phyloP scores from a whole-genome alignment of 2,797 vertebrate species.

The Cyprinodon diabolis region DNA sequence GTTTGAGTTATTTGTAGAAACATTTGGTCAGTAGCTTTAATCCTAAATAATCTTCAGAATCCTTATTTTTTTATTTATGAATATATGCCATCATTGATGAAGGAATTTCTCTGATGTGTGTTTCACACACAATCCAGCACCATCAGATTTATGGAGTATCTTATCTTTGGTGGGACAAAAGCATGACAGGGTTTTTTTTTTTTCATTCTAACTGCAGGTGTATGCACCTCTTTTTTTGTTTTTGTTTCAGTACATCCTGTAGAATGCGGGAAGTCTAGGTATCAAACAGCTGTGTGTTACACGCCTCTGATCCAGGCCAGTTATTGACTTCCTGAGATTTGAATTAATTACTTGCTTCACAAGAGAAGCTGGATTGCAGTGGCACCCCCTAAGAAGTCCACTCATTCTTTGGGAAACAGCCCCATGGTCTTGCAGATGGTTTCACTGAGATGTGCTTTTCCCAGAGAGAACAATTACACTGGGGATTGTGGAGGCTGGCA shows the following conservation, averaged over 20 bases:
- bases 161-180: conserved; percentile 19
- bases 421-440: conserved; percentile 87
- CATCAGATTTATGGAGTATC: conserved; percentile 52
- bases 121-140: conserved; percentile 31
- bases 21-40: conserved; percentile 36
- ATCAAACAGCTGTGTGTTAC: conserved; percentile 78
- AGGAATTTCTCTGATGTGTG: conserved; percentile 45
- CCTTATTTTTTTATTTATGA: background rate
- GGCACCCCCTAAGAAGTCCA: conserved; percentile 83
- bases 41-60: conserved; percentile 61
- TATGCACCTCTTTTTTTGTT: conserved; percentile 60
- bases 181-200: conserved; percentile 25
- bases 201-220: conserved; percentile 55
- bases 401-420: conserved; percentile 83
- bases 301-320: conserved; percentile 77
- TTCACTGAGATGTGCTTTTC: conserved; percentile 83
- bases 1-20: conserved; percentile 7
- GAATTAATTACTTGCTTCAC: conserved; percentile 87
- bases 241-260: conserved; percentile 68
- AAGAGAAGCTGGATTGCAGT: conserved; percentile 81
- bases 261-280: conserved; percentile 71
- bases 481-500: conserved; percentile 80
- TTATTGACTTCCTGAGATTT: conserved; percentile 84
- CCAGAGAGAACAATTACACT: conserved; percentile 86
- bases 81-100: conserved; percentile 64